Base-by-base conservation (phyloP, 2,888 invertebrate species). In the Scrobipalpa atriplicella region DNA sequence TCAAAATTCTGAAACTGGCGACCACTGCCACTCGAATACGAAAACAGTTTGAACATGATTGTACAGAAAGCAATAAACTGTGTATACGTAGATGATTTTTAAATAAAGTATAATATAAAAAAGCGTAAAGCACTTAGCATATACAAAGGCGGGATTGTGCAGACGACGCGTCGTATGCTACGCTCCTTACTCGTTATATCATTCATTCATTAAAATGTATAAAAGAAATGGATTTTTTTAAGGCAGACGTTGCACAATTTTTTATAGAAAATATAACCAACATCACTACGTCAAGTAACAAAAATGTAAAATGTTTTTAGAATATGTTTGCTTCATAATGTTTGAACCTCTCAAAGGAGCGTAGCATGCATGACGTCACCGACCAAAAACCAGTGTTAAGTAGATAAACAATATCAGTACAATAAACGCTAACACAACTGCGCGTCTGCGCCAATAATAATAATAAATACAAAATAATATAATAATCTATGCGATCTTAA, bases 401-500 rank as follows among this genome's bases (percentile, higher is more conserved):
- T 62, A 47, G 36, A 64, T 56, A 78, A 80, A 80, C 77, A 79
- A 82, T 76, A 73, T 72, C 70, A 72, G 75, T 78, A 78, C 76
- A 80, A 58, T 8, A 78, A 83, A 83, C 82, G 79, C 83, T 80
- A 82, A 80, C 80, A 78, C 78, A 77, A 79, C 67, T 73, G 75
- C 80, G 83, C 82, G 74, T 73, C 69, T 74, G 78, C 76, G 74
- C 74, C 78, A 73, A 81, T 81, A 82, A 83, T 81, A 82, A 83
- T 75, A 84, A 90, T 89, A 91, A 90, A 90, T 90, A 92, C 85
- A 87, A 90, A 90, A 90, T 87, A 85, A 90, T 58, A 58, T 87
- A 84, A 90, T 84, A 87, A 85, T 85, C 91, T 89, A 92, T 89
- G 90, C 89, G 87, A 91, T 90, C 89, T 90, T 92, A 90, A 90